Percentiles rank a stretch among this genome's conserved stretches.
phyloP scores from a whole-genome alignment of 2,888 invertebrate species.

The Rotaria socialis region DNA sequence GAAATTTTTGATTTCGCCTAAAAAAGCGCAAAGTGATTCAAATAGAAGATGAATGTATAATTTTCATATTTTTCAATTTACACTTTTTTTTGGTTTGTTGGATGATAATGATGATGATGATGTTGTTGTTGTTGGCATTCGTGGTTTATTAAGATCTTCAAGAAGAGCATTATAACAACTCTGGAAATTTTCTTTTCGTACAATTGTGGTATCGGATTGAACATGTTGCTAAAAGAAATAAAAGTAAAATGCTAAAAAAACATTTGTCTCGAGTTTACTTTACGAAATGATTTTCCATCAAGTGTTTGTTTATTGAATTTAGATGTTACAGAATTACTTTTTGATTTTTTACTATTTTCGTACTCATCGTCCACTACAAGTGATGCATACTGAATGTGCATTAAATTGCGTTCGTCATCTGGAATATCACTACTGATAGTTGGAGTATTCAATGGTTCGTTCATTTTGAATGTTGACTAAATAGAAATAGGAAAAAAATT shows the following conservation, averaged over 20 bases:
- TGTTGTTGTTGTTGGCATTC: background rate
- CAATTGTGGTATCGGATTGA: background rate
- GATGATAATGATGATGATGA: background rate
- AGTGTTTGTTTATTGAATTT: background rate
- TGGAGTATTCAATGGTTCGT: background rate
- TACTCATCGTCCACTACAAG: background rate
- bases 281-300: background rate
- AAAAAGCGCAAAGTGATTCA: background rate
- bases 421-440: background rate
- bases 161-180: conserved; percentile 13
- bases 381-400: conserved; percentile 4
- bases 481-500: too few species aligned
- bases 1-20: background rate
- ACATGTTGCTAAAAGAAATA: background rate
- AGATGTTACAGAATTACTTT: background rate
- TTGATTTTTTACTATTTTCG: background rate
- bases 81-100: background rate
- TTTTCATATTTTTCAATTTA: background rate
- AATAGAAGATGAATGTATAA: background rate
- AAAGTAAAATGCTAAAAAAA: background rate
- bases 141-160: background rate
- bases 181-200: conserved; percentile 4
- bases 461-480: background rate
- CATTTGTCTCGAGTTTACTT: background rate
- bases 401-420: background rate